Evolutionary conservation across 2,113 vertebrate species (phyloP).

Genomic region (Choloepus hoffmanni): DNA sequence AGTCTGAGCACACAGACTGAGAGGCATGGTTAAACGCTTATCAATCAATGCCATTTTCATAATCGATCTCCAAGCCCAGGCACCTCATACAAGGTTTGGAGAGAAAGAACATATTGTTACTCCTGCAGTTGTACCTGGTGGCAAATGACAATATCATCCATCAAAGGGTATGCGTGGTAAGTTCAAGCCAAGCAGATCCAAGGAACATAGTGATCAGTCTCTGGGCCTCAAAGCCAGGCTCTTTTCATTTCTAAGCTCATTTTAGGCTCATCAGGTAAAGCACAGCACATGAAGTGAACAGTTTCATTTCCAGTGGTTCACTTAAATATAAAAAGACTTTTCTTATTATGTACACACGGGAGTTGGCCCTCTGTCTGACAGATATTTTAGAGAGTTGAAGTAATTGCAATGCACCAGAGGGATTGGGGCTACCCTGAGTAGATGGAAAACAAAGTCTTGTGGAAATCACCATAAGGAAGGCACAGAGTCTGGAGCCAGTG

Average conservation of each 20-base stretch:
- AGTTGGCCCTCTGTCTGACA: background rate
- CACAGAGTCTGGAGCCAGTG: background rate
- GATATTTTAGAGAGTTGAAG: background rate
- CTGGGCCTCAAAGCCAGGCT: background rate
- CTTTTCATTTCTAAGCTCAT: background rate
- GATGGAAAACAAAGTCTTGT: background rate
- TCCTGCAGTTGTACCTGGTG: slow-evolving; percentile 46
- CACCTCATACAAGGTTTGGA: slow-evolving; percentile 51
- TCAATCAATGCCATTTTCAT: slow-evolving; percentile 77
- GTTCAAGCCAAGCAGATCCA: slow-evolving; percentile 27
- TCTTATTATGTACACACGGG: background rate
- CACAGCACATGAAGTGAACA: background rate
- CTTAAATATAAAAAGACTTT: background rate
- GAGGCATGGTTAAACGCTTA: slow-evolving; percentile 61
- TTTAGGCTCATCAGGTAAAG: slow-evolving; percentile 25
- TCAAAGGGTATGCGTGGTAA: slow-evolving; percentile 29
- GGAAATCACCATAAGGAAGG: background rate
- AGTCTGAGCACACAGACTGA: background rate
- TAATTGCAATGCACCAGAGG: background rate
- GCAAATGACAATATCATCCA: slow-evolving; percentile 75
- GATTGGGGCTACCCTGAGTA: background rate
- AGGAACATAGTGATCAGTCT: slow-evolving; percentile 54
- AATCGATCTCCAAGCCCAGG: slow-evolving; percentile 38
- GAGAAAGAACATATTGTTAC: slow-evolving; percentile 76
- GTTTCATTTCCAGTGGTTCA: slow-evolving; percentile 2